A percentile compares a stretch with the other conserved stretches of the same genome.
Conservation (phyloP, 2,888 invertebrate species). For the Caenorhabditis becei region DNA sequence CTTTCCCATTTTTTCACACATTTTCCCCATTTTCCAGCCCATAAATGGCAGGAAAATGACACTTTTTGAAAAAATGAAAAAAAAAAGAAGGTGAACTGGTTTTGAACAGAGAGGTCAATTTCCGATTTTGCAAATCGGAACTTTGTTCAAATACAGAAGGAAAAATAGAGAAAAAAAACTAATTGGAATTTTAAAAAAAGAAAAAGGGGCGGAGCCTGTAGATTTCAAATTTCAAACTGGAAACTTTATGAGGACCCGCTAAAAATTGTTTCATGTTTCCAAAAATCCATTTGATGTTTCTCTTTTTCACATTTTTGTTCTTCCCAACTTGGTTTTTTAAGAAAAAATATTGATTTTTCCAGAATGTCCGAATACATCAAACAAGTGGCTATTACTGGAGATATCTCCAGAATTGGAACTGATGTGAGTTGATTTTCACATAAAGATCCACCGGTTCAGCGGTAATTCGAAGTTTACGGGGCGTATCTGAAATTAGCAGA, state of each 20-base stretch:
- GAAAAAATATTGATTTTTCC: background rate
- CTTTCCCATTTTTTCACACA: slow-evolving; percentile 27
- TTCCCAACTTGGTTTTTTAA: background rate
- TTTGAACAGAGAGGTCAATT: background rate
- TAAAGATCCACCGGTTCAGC: too few species aligned
- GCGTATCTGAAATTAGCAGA: too few species aligned
- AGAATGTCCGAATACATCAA: slow-evolving; percentile 71
- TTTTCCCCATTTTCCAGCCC: slow-evolving; percentile 22
- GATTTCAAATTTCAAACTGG: slow-evolving; percentile 13
- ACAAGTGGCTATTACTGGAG: slow-evolving; percentile 74
- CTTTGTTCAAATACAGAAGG: too few species aligned
- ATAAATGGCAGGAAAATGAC: slow-evolving; percentile 19
- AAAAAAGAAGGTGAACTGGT: background rate
- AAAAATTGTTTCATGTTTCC: background rate
- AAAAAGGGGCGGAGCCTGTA: background rate
- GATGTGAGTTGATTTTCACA: slow-evolving; percentile 51
- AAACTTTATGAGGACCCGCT: too few species aligned
- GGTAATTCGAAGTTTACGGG: too few species aligned
- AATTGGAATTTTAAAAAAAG: too few species aligned
- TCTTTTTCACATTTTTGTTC: background rate
- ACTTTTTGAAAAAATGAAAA: background rate
- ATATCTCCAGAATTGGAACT: slow-evolving; percentile 68
- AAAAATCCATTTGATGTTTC: background rate
- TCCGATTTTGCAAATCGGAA: background rate
- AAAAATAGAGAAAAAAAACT: too few species aligned